These are phyloP conservation scores for Alces alces DNA, from an alignment of 2,113 vertebrate species.

Conservation along the genomic window DNA sequence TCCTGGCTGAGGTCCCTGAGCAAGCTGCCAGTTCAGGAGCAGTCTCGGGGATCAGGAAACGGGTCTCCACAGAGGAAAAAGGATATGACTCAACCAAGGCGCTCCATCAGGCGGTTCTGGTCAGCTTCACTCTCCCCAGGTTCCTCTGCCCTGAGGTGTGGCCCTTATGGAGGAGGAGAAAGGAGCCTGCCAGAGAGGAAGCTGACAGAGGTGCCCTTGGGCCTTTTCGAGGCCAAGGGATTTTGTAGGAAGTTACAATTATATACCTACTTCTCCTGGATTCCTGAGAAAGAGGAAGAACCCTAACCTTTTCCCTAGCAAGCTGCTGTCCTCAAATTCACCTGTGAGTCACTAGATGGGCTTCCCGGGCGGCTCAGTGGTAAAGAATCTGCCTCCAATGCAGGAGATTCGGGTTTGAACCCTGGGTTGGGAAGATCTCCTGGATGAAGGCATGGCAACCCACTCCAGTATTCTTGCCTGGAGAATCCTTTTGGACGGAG, in stretches of 20 bases:
- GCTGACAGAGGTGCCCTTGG: not conserved
- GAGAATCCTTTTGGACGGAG: not conserved
- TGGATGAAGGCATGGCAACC: not conserved
- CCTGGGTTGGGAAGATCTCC: not conserved
- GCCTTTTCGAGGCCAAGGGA: not conserved
- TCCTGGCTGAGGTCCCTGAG: constrained; percentile 37
- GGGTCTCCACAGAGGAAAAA: constrained; percentile 47
- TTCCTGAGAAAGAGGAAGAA: not conserved
- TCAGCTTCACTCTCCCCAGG: not conserved
- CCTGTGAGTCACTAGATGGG: not conserved
- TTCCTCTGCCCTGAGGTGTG: not conserved
- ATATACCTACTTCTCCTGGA: not conserved
- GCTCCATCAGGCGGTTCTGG: constrained; percentile 5
- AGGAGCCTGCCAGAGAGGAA: not conserved
- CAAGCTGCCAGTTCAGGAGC: constrained; percentile 18
- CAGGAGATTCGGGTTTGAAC: not conserved
- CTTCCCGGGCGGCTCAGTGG: not conserved
- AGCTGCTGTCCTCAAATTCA: not conserved
- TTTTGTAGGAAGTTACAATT: constrained; percentile 8
- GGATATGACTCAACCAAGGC: constrained; percentile 43
- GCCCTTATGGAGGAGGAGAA: not conserved
- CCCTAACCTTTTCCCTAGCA: not conserved
- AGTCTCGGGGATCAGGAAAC: constrained; percentile 45
- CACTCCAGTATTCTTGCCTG: not conserved
- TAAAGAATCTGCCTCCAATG: not conserved